A percentile compares a stretch with the other conserved stretches of the same genome.
Evolutionary conservation across 2,888 invertebrate genomes (phyloP).

Genomic region (Actias luna): DNA sequence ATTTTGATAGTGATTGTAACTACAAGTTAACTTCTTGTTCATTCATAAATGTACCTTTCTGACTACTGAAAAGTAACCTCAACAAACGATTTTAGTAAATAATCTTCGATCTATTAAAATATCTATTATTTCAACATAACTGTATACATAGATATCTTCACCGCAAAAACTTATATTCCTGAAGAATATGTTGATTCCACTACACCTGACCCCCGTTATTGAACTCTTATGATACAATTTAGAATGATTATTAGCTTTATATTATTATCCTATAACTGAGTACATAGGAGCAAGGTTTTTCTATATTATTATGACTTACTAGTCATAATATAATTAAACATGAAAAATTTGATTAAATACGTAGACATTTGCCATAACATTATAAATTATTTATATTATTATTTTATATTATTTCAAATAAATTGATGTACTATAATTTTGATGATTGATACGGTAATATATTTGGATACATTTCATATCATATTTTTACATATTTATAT

Average conservation of each 20-base stretch:
- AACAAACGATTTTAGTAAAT: constrained; percentile 30
- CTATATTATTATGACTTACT: neutral
- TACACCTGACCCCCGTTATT: constrained; percentile 13
- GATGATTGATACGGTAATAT: no score
- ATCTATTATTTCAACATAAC: constrained; percentile 38
- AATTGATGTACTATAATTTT: no score
- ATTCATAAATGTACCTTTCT: neutral
- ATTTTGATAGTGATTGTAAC: neutral
- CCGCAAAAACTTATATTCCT: constrained; percentile 13
- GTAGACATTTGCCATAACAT: no score
- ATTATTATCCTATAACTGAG: neutral
- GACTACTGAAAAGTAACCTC: neutral
- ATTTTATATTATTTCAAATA: no score
- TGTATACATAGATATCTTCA: constrained; percentile 27
- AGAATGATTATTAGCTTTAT: neutral
- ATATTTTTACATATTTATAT: no score
- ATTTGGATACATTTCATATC: no score
- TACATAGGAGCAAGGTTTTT: neutral
- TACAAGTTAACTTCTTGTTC: neutral
- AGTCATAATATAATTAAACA: no score
- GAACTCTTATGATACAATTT: constrained; percentile 7
- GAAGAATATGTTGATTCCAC: neutral
- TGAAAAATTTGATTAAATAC: no score
- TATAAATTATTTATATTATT: no score
- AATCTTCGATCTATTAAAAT: constrained; percentile 37